Evolutionary conservation across 1,140 invertebrate species (phyloP).

Genomic region (Philopotamus ludificatus): DNA sequence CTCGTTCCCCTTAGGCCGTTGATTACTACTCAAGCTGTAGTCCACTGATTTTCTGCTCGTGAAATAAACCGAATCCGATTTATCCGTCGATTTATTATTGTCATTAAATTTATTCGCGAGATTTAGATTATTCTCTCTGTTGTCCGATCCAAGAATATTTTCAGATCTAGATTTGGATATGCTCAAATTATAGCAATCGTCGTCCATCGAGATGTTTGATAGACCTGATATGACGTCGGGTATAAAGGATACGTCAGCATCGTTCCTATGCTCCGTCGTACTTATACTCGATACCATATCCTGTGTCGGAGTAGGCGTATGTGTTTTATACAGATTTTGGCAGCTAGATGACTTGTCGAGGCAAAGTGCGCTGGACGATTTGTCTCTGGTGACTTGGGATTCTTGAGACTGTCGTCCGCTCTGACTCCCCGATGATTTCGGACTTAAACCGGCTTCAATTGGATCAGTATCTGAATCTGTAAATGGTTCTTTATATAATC

Average conservation of each 20-base stretch:
- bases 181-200: slow-evolving; percentile 52
- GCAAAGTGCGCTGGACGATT: slow-evolving; percentile 52
- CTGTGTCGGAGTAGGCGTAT: slow-evolving; percentile 54
- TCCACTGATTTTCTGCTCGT: slow-evolving; percentile 45
- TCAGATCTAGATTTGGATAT: slow-evolving; percentile 55
- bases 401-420: slow-evolving; percentile 52
- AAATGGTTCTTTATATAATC: slow-evolving; percentile 24
- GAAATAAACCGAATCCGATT: slow-evolving; percentile 55
- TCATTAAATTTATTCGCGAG: slow-evolving; percentile 44
- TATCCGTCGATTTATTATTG: slow-evolving; percentile 45
- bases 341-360: slow-evolving; percentile 53
- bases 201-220: slow-evolving; percentile 55
- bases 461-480: slow-evolving; percentile 52
- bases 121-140: slow-evolving; percentile 46
- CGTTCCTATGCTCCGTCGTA: slow-evolving; percentile 53
- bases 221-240: slow-evolving; percentile 53
- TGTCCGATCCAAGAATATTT: slow-evolving; percentile 53
- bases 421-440: slow-evolving; percentile 52
- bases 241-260: slow-evolving; percentile 47
- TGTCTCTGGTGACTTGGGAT: slow-evolving; percentile 49
- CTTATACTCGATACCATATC: slow-evolving; percentile 57
- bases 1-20: slow-evolving; percentile 47
- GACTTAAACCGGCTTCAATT: slow-evolving; percentile 54
- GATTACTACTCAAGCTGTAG: slow-evolving; percentile 44
- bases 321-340: slow-evolving; percentile 45